Base-by-base conservation (phyloP, 2,113 vertebrate genomes). In the Corydoras maculifer region DNA sequence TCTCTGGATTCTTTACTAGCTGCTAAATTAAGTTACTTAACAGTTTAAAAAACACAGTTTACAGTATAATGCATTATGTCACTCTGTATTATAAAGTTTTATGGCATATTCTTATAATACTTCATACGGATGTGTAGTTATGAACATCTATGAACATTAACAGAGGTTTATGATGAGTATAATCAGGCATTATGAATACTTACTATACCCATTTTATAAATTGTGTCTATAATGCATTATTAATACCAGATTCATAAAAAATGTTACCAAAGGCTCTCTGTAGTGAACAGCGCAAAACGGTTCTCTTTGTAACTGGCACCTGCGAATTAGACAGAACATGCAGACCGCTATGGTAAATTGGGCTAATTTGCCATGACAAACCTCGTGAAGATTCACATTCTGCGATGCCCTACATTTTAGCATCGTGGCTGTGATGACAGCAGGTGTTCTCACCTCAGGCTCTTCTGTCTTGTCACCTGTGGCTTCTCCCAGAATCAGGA, bases 341-440 rank as follows among this genome's bases (percentile, higher is more conserved):
- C 65, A 67, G 66, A 57, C 53, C 25, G 69, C 69, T 67, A 58
- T 3, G 18, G 61, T 61, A 70, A n/a, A 15, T 32, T 55, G 60
- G 18, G 58, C 68, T 79, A 74, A 79, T 77, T 77, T 62, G 68
- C 69, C 30, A 13, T 73, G 73, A 77, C 78, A 74, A 73, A 62
- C 69, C 67, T 70, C 55, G 73, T 57, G 51, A 49, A 64, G 48
- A 75, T 77, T 77, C 67, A 70, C 75, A 70, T 71, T 76, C 62
- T 18, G 55, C 35, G 18, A 60, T 72, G 69, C 57, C 62, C 70
- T 1, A 32, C 43, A 35, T 66, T 69, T 62, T 3, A 77, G 31
- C 51, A 18, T 62, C 57, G 65, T 63, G 75, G 70, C 73, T 66
- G 57, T 73, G 75, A 72, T 73, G 70, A 70, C 78, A 64, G 75